Percentiles rank a stretch among this genome's conserved stretches.
Conservation (phyloP, 1,140 invertebrate genomes). For the Temnothorax nylanderi region DNA sequence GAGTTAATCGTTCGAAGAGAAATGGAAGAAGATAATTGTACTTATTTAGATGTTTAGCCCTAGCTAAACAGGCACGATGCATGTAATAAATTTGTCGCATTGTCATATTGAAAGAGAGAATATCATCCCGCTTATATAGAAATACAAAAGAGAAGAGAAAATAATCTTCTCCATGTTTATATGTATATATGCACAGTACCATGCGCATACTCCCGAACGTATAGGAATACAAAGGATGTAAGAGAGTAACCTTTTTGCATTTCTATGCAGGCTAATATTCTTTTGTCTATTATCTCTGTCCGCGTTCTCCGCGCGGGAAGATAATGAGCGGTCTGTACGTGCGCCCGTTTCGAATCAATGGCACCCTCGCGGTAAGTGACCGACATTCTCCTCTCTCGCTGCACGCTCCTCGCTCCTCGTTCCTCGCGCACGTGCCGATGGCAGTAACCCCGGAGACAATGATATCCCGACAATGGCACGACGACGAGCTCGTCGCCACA, state of each 20-base stretch:
- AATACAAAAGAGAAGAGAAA: background rate
- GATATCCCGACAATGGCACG: constrained; percentile 68
- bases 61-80: background rate
- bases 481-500: constrained; percentile 69
- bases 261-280: constrained; percentile 39
- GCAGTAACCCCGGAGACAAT: constrained; percentile 75
- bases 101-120: background rate
- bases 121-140: background rate
- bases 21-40: background rate
- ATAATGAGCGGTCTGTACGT: constrained; percentile 43
- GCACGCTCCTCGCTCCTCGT: constrained; percentile 4
- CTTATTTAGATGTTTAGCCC: background rate
- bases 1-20: background rate
- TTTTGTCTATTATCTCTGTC: constrained; percentile 53
- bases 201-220: background rate
- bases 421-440: constrained; percentile 70
- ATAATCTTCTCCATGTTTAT: background rate
- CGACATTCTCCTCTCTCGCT: constrained; percentile 66
- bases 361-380: constrained; percentile 62
- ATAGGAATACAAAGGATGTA: background rate
- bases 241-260: constrained; percentile 14
- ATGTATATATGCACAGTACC: too few relatives aligned
- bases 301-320: constrained; percentile 31
- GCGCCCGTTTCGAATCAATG: constrained; percentile 70
- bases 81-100: background rate